A percentile compares a stretch with the other conserved stretches of the same genome.
Conservation (phyloP, 2,888 invertebrate species). For the Heteromurus nitidus region DNA sequence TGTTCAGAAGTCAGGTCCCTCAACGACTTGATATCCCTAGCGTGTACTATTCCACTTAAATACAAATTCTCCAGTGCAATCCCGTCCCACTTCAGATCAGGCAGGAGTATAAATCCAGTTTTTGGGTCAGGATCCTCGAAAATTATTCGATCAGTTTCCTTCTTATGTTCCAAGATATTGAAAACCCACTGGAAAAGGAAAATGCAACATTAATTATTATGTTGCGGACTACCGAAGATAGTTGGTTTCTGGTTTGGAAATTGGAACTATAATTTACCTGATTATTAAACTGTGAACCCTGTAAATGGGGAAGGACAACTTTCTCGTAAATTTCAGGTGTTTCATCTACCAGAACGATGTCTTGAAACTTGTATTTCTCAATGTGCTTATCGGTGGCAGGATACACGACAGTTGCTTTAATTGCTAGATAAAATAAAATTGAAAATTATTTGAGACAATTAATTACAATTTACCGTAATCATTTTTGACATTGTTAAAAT, state of each 20-base stretch:
- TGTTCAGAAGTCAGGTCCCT: slow-evolving; percentile 88
- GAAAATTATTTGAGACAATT: no score
- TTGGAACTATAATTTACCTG: no score
- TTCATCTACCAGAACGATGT: slow-evolving; percentile 86
- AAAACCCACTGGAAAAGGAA: slow-evolving; percentile 89
- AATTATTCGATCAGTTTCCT: slow-evolving; percentile 91
- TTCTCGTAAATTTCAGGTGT: slow-evolving; percentile 87
- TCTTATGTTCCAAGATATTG: slow-evolving; percentile 94
- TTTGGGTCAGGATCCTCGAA: slow-evolving; percentile 86
- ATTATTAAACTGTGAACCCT: slow-evolving; percentile 84
- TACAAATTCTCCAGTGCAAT: slow-evolving; percentile 85
- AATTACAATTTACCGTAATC: no score
- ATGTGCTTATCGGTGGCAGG: slow-evolving; percentile 92
- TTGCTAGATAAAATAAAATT: no score
- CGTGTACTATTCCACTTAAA: slow-evolving; percentile 86
- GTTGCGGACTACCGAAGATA: background rate
- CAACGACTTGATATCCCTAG: slow-evolving; percentile 86
- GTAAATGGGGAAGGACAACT: slow-evolving; percentile 86
- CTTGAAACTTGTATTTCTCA: slow-evolving; percentile 87
- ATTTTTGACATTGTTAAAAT: no score
- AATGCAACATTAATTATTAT: background rate
- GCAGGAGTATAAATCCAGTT: slow-evolving; percentile 90
- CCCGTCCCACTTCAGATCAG: slow-evolving; percentile 98
- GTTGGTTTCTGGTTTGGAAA: background rate
- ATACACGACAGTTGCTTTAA: slow-evolving; percentile 85